These are phyloP conservation scores for Rynchops niger DNA, from an alignment of 2,113 vertebrate species.

Conservation along the genomic window DNA sequence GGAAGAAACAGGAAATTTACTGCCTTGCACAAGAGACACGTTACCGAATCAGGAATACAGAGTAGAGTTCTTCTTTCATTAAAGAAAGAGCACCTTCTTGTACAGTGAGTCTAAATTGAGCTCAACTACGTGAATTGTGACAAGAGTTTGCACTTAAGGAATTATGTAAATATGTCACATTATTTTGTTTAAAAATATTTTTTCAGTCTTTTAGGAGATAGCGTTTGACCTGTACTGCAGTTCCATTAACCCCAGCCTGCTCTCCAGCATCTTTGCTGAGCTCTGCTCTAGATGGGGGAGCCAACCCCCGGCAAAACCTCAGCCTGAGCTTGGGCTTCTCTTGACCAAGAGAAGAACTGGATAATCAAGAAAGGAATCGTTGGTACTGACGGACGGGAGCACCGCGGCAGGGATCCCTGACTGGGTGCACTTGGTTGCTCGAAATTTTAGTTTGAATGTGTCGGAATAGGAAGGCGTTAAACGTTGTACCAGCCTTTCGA, in stretches of 20 bases:
- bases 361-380: not conserved
- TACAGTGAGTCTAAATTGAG: constrained; percentile 73
- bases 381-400: not conserved
- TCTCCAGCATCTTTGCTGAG: constrained; percentile 2
- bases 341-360: not conserved
- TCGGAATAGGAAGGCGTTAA: not conserved
- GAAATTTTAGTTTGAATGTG: not conserved
- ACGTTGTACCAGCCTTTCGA: not conserved
- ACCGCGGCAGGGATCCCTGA: not conserved
- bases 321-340: not conserved
- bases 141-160: constrained; percentile 90
- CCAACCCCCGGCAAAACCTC: not conserved
- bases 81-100: constrained; percentile 80
- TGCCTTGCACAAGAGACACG: constrained; percentile 68
- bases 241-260: constrained; percentile 34
- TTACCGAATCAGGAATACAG: constrained; percentile 72
- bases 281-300: not conserved
- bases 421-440: not conserved
- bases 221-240: constrained; percentile 63
- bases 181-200: constrained; percentile 77
- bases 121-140: constrained; percentile 80
- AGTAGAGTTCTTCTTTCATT: constrained; percentile 65
- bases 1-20: constrained; percentile 60
- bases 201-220: constrained; percentile 69
- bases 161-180: constrained; percentile 83